A percentile compares a stretch with the other conserved stretches of the same genome.
Conservation (phyloP, 1,140 invertebrate species). For the Lordiphosa mommai region DNA sequence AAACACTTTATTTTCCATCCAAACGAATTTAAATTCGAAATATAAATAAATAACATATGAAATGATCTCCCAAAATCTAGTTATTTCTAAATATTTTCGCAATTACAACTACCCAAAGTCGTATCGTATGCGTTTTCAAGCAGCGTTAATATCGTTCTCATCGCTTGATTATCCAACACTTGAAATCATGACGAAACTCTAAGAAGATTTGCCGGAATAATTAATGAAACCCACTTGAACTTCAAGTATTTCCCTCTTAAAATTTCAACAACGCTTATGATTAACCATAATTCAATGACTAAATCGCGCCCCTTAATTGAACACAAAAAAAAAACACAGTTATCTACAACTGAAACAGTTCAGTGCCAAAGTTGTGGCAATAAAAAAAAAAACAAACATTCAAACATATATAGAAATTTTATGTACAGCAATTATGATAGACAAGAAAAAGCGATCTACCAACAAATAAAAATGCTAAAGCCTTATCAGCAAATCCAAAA, state of each 20-base stretch:
- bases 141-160: too few relatives aligned
- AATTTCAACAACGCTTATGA: neutral
- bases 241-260: constrained; percentile 1
- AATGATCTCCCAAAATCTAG: too few relatives aligned
- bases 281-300: constrained; percentile 9
- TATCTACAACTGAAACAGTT: neutral
- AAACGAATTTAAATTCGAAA: too few relatives aligned
- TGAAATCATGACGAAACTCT: neutral
- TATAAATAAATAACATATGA: too few relatives aligned
- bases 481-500: constrained; percentile 29
- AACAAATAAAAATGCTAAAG: neutral
- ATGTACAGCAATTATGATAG: constrained; percentile 1
- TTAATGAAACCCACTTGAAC: neutral
- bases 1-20: too few relatives aligned
- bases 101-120: constrained; percentile 31
- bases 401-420: neutral
- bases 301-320: neutral
- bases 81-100: constrained; percentile 3
- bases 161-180: neutral
- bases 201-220: neutral
- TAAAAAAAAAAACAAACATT: neutral
- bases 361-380: constrained; percentile 1
- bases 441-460: neutral
- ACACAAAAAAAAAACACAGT: neutral
- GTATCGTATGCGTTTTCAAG: too few relatives aligned